Evolutionary conservation across 2,797 vertebrate genomes (phyloP).

Genomic region (Mormyrus proboscirostris): DNA sequence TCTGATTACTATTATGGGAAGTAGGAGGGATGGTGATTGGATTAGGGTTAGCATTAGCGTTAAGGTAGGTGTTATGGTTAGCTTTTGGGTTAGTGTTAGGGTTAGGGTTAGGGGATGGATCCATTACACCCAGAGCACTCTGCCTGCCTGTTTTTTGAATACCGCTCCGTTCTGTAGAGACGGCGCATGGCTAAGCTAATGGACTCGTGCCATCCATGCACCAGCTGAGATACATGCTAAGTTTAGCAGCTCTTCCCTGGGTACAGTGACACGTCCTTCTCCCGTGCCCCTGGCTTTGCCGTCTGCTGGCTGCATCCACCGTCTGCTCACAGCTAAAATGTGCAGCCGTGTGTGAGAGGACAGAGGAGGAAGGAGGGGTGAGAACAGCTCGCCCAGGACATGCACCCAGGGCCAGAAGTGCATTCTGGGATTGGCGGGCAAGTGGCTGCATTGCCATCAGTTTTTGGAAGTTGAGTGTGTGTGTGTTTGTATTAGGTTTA

Average conservation of each 20-base stretch:
- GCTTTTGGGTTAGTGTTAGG: not conserved
- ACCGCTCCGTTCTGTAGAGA: not conserved
- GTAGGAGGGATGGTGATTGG: not conserved
- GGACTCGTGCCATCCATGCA: not conserved
- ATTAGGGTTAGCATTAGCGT: not conserved
- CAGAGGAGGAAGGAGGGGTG: not conserved
- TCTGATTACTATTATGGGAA: not conserved
- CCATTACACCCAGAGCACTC: not conserved
- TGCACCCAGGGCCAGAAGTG: not conserved
- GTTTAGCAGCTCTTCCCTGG: not conserved
- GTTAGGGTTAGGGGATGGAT: not conserved
- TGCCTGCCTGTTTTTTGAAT: not conserved
- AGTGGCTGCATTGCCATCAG: not conserved
- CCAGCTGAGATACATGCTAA: not conserved
- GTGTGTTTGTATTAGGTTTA: not conserved
- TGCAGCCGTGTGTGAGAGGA: not conserved
- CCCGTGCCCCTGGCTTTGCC: not conserved
- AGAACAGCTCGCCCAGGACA: not conserved
- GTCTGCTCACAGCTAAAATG: not conserved
- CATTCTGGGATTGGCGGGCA: not conserved
- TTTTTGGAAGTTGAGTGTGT: not conserved
- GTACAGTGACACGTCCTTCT: not conserved
- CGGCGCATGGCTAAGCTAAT: not conserved
- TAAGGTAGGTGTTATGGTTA: not conserved
- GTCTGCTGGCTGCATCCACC: not conserved